Evolutionary conservation across 2,888 invertebrate species (phyloP), one percentile per base, ranked within the genome.

Genomic region (Drosophila helvetica): DNA sequence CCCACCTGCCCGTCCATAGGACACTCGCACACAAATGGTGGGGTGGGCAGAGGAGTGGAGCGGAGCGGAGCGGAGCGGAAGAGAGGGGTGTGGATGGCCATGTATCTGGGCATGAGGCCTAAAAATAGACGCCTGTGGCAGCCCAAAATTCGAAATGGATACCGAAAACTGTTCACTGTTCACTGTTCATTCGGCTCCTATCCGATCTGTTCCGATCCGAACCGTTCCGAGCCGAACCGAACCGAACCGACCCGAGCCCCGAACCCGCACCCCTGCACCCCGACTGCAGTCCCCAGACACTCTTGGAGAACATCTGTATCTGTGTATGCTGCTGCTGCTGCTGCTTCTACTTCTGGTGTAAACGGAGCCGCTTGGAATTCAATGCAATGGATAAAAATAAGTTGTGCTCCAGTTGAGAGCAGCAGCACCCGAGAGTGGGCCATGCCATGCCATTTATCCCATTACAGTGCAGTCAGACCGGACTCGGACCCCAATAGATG

Each of bases 61-160:
- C 27, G 27, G 27, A 27, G 8, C 8, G 8, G 7, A 9, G 59
- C 12, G 17, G 2, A 4, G 22, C 19, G 48, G 18, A 30, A 5
- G 3, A n/a, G n/a, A n/a, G n/a, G n/a, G n/a, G n/a, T n/a, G 45
- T 38, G 12, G 22, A 22, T 3, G 73, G 65, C 53, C 65, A 71
- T 73, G 71, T 71, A 90, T 90, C 92, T 91, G 91, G 92, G 92
- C 90, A 90, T 80, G 86, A 75, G 80, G 59, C 56, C 89, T 92
- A 92, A 90, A 91, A 91, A 91, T 92, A 91, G 90, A 77, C 45
- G 65, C 61, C 82, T 73, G 74, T 78, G 77, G 79, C 82, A 75
- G 71, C 73, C 75, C 82, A 82, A 86, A 90, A 82, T 90, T 91
- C 87, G 90, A 92, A 92, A 92, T 92, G 92, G 92, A 91, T 88